Evolutionary conservation across 2,797 vertebrate genomes (phyloP).

Genomic region (Pterois miles): DNA sequence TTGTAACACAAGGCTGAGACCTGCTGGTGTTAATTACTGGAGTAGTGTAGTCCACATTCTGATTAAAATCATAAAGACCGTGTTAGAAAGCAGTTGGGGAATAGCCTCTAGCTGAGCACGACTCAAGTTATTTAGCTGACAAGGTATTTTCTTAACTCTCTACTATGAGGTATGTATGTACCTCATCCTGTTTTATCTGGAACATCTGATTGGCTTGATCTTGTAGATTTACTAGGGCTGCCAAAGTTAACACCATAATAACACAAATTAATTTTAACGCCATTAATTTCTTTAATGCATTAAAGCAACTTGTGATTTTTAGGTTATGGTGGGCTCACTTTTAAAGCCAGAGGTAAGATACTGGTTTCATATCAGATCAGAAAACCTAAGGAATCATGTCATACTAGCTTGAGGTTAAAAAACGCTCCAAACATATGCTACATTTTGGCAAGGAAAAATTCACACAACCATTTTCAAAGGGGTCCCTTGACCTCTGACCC

Average conservation of each 20-base stretch:
- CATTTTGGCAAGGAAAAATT: too few species aligned
- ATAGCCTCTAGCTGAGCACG: background rate
- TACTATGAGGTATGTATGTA: background rate
- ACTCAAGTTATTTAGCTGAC: background rate
- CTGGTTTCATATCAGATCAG: too few species aligned
- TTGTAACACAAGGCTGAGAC: background rate
- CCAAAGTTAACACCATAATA: accelerated
- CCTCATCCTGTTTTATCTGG: background rate
- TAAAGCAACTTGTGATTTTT: too few species aligned
- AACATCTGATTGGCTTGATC: background rate
- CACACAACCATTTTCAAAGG: too few species aligned
- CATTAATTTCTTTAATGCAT: too few species aligned
- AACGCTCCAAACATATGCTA: accelerated
- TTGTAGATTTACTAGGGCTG: too few species aligned
- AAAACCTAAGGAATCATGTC: too few species aligned
- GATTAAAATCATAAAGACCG: constrained; percentile 12
- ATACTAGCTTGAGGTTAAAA: too few species aligned
- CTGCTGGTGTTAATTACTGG: background rate
- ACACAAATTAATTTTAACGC: accelerated
- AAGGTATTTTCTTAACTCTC: background rate
- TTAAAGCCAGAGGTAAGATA: too few species aligned
- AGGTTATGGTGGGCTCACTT: too few species aligned
- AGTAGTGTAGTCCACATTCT: background rate
- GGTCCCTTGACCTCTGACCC: too few species aligned
- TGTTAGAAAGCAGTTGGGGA: background rate